Evolutionary conservation across 2,888 invertebrate genomes (phyloP), one percentile per base, ranked within the genome.

Genomic region (Macropis europaea): DNA sequence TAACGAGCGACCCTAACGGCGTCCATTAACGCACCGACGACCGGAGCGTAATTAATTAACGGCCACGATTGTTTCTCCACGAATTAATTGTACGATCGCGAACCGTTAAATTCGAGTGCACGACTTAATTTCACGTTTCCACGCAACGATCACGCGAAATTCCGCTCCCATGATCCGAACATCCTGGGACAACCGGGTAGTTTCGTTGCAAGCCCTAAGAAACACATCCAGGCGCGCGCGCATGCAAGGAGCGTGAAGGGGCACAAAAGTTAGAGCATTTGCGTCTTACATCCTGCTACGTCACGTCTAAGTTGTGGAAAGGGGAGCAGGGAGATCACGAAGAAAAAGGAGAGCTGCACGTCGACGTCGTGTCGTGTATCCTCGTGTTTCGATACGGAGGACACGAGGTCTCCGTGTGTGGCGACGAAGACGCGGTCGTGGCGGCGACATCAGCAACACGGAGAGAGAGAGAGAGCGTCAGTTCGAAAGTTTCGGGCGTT

Each of bases 401-500:
- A 61, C 24, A n/a, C 42, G 24, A 42, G 17, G 17, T 28, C 13
- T 15, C 38, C 54, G 61, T 48, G 15, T 38, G 30, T 53, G 9
- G n/a, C 30, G 19, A n/a, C 36, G 53, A 47, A 32, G 26, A 34
- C 17, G 54, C 13, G 47, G 40, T 34, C 24, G 61, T 32, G 28
- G 52, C 34, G 61, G 42, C 32, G 60, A 34, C 48, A 26, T 36
- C 53, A 34, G 75, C 63, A 77, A 76, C 71, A 73, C 40, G 53
- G 64, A n/a, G n/a, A n/a, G n/a, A n/a, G n/a, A 73, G 59, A 17
- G 45, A 19, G 63, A 30, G 50, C 53, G 9, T 62, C 61, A 73
- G 73, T 75, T 78, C 42, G 70, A 68, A 73, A 74, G 71, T 73
- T 76, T 73, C 61, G 64, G 75, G 76, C 63, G 79, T 69, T 53